Evolutionary conservation across 2,888 invertebrate genomes (phyloP).

Genomic region (Empis livida): DNA sequence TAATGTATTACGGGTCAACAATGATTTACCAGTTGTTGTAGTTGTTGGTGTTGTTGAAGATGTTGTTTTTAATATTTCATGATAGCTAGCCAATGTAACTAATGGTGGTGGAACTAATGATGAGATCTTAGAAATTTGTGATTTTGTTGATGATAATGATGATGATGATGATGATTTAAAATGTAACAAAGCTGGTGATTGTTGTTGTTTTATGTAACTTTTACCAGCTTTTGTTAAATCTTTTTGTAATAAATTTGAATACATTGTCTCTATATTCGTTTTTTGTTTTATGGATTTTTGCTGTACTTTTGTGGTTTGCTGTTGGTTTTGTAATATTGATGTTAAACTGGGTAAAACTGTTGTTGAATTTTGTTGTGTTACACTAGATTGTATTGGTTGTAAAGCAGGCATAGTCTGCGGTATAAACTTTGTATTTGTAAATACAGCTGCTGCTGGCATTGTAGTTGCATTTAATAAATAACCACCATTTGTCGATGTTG

Average conservation of each 20-base stretch:
- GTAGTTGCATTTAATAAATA: conserved; percentile 30
- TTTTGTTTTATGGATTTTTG: too few relatives aligned
- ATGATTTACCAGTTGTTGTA: conserved; percentile 38
- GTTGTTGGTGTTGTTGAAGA: conserved; percentile 27
- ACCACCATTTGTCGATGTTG: conserved; percentile 28
- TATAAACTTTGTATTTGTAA: conserved; percentile 18
- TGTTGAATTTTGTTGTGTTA: conserved; percentile 7
- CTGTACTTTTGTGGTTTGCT: background rate
- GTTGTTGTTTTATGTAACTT: conserved; percentile 19
- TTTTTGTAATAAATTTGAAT: too few relatives aligned
- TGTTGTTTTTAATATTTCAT: conserved; percentile 19
- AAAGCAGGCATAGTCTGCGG: conserved; percentile 23
- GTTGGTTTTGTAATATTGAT: conserved; percentile 10
- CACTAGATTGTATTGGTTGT: conserved; percentile 26
- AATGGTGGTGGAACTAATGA: conserved; percentile 6
- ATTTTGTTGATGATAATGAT: conserved; percentile 11
- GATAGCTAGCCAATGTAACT: conserved; percentile 6
- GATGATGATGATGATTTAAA: conserved; percentile 15
- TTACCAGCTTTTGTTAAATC: conserved; percentile 20
- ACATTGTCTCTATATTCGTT: too few relatives aligned
- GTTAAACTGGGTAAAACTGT: conserved; percentile 10
- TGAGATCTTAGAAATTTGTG: conserved; percentile 17
- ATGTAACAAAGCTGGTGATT: conserved; percentile 17
- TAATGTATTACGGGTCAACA: too few relatives aligned
- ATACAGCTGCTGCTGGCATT: conserved; percentile 29